phyloP scores from a whole-genome alignment of 2,888 invertebrate genomes.

The Gibbula magus region DNA sequence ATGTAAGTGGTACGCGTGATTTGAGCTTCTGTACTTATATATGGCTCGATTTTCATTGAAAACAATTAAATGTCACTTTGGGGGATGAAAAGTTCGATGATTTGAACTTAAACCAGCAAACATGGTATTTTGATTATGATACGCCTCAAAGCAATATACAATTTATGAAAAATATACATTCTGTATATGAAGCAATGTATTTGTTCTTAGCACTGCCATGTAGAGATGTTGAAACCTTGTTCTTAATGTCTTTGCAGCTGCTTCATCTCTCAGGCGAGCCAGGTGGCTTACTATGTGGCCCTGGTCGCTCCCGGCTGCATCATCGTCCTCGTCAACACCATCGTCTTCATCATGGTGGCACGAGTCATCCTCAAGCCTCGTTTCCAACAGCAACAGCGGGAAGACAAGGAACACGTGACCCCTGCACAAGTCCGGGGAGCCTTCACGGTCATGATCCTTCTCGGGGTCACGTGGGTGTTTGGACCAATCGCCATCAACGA shows the following conservation, averaged over 20 bases:
- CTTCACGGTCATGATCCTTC: slow-evolving; percentile 68
- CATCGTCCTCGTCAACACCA: slow-evolving; percentile 75
- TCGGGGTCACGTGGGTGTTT: slow-evolving; percentile 71
- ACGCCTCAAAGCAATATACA: too few relatives aligned
- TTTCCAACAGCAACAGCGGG: slow-evolving; percentile 55
- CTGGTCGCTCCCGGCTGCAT: slow-evolving; percentile 76
- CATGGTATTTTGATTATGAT: too few relatives aligned
- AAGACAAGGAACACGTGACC: slow-evolving; percentile 45
- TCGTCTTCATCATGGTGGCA: slow-evolving; percentile 74
- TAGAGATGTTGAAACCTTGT: not conserved
- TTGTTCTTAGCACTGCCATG: too few relatives aligned
- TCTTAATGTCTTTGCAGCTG: slow-evolving; percentile 70
- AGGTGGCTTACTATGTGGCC: slow-evolving; percentile 74
- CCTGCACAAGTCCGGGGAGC: slow-evolving; percentile 68
- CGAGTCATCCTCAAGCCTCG: slow-evolving; percentile 65
- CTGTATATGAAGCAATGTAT: too few relatives aligned
- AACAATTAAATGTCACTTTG: too few relatives aligned
- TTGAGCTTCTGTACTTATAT: too few relatives aligned
- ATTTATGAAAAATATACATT: too few relatives aligned
- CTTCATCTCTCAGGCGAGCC: slow-evolving; percentile 72
- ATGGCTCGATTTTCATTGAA: too few relatives aligned
- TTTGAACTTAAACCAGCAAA: too few relatives aligned
- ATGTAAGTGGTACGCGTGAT: too few relatives aligned
- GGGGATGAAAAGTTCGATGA: too few relatives aligned
- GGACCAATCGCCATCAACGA: slow-evolving; percentile 67